Evolutionary conservation across 2,888 invertebrate species (phyloP).

Genomic region (Hypselothyrea guttata): DNA sequence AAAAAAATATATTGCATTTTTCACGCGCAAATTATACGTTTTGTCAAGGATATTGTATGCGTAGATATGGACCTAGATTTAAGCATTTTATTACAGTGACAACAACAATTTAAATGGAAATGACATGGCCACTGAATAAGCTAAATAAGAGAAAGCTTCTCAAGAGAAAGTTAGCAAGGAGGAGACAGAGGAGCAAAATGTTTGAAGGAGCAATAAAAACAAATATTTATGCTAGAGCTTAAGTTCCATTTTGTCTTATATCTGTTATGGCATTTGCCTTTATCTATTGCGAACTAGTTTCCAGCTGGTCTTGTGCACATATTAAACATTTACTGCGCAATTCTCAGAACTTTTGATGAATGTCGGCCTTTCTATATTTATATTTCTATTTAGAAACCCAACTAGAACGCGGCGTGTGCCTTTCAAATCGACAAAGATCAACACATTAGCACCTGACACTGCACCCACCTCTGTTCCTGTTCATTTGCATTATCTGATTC

Average conservation of each 20-base stretch:
- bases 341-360: constrained; percentile 24
- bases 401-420: constrained; percentile 40
- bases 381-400: constrained; percentile 22
- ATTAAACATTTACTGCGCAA: constrained; percentile 24
- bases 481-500: constrained; percentile 30
- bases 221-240: constrained; percentile 59
- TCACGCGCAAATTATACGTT: constrained; percentile 41
- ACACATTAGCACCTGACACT: constrained; percentile 42
- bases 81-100: constrained; percentile 74
- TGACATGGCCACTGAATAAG: constrained; percentile 50
- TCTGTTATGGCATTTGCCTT: background rate
- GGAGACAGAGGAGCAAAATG: constrained; percentile 36
- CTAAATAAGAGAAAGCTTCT: constrained; percentile 2
- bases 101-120: constrained; percentile 68
- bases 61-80: constrained; percentile 81
- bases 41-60: constrained; percentile 80
- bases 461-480: background rate
- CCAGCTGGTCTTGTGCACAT: background rate
- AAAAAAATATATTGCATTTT: constrained; percentile 50
- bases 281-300: too few species aligned
- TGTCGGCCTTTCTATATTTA: constrained; percentile 10
- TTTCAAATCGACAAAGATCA: constrained; percentile 25
- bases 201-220: constrained; percentile 53
- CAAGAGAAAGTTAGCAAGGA: background rate
- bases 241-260: background rate